Evolutionary conservation across 2,797 vertebrate genomes (phyloP).

Genomic region (Spea hammondii): DNA sequence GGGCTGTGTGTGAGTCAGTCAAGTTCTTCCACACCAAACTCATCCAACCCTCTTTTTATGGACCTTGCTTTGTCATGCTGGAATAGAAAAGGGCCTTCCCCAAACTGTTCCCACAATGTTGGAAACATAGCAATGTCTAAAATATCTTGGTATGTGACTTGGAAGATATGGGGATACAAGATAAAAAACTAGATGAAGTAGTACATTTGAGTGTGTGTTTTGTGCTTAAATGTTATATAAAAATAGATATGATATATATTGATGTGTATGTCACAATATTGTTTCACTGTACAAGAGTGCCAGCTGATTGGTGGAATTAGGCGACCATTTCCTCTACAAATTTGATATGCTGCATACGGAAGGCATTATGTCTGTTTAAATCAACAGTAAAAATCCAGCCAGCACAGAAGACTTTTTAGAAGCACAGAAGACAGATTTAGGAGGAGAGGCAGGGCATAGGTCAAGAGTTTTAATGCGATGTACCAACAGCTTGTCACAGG

Average conservation of each 20-base stretch:
- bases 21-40: no score
- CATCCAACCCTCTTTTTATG: no score
- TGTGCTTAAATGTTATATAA: no score
- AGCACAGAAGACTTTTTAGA: slow-evolving; percentile 36
- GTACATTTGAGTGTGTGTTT: no score
- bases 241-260: neutral
- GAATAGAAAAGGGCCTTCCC: no score
- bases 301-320: slow-evolving; percentile 29
- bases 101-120: no score
- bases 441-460: slow-evolving; percentile 17
- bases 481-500: slow-evolving; percentile 26
- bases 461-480: slow-evolving; percentile 33
- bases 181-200: no score
- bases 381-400: slow-evolving; percentile 26
- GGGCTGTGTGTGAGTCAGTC: no score
- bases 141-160: no score
- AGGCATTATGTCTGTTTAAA: slow-evolving; percentile 12
- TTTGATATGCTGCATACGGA: slow-evolving; percentile 32
- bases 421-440: slow-evolving; percentile 28
- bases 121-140: no score
- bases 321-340: slow-evolving; percentile 29
- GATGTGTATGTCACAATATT: neutral
- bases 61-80: no score
- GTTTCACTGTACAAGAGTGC: neutral
- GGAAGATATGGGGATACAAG: no score